Base-by-base conservation (phyloP, 2,113 vertebrate genomes). In the Pachyramphus minor region DNA sequence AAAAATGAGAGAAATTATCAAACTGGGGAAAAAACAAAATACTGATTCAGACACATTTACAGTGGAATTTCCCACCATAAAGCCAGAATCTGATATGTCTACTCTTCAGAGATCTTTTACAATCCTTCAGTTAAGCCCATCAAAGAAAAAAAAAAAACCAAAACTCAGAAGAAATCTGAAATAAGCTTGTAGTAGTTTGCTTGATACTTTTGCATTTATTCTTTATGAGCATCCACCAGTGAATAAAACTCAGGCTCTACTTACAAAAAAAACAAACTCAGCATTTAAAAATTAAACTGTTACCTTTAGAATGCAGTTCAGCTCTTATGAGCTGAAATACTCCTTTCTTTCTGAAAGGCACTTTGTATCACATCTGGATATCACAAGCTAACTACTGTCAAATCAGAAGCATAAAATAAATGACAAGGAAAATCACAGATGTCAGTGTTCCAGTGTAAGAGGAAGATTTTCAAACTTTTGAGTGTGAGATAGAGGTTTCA, bases 11-110 rank as follows among this genome's bases (percentile, higher is more conserved):
- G 20, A 72, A 78, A 71, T 12, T 71, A 60, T 37, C 25, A 41
- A n/a, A 18, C 7, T 37, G 7, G 15, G 7, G 0, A 1, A 4
- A 56, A 30, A 37, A 21, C 1, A 15, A 21, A 58, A 27, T 4
- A 28, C 3, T 27, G 4, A 55, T 67, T 75, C 21, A 77, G 41
- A 71, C 11, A 11, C 5, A 78, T 52, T 68, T 75, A 16, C 23
- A 89, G 4, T 6, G 21, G 42, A 58, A 87, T 78, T 73, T 75
- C 6, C 24, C 49, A 31, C 9, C 8, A 27, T 59, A 59, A 87
- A 89, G 0, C 5, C 66, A 76, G 58, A 84, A 56, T 79, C 19
- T 31, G 7, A 16, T 31, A 39, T 8, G 23, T 21, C 21, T 63
- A 56, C 33, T 84, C 44, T 68, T 30, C 52, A 67, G 28, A 45